Evolutionary conservation across 2,113 vertebrate species (phyloP).

Genomic region (Phylloscopus trochilus): DNA sequence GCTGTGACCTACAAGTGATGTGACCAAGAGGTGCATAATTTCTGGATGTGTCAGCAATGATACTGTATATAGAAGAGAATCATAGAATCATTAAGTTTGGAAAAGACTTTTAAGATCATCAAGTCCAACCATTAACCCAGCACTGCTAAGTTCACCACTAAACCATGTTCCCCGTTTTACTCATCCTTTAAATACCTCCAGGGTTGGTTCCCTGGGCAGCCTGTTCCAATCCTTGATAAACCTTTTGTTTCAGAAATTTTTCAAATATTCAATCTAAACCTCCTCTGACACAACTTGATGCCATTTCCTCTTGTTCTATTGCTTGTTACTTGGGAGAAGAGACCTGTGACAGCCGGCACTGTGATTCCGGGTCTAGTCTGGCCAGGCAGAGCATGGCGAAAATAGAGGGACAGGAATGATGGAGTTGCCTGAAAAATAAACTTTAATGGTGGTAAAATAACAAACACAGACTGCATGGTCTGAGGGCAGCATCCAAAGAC

Average conservation of each 20-base stretch:
- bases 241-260: neutral
- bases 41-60: neutral
- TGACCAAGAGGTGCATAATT: neutral
- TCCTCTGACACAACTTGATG: neutral
- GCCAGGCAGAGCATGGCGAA: rapidly evolving
- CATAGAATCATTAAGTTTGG: neutral
- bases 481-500: neutral
- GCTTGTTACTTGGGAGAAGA: neutral
- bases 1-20: too few relatives aligned
- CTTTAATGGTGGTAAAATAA: neutral
- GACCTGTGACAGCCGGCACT: neutral
- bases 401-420: neutral
- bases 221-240: neutral
- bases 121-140: neutral
- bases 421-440: neutral
- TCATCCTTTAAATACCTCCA: neutral
- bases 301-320: neutral
- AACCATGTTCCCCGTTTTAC: neutral
- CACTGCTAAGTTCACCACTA: neutral
- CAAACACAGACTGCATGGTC: neutral
- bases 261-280: neutral
- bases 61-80: neutral
- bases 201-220: neutral
- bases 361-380: neutral
- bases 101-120: neutral